Base-by-base conservation (phyloP, 2,797 vertebrate genomes). In the Thalassophryne amazonica region DNA sequence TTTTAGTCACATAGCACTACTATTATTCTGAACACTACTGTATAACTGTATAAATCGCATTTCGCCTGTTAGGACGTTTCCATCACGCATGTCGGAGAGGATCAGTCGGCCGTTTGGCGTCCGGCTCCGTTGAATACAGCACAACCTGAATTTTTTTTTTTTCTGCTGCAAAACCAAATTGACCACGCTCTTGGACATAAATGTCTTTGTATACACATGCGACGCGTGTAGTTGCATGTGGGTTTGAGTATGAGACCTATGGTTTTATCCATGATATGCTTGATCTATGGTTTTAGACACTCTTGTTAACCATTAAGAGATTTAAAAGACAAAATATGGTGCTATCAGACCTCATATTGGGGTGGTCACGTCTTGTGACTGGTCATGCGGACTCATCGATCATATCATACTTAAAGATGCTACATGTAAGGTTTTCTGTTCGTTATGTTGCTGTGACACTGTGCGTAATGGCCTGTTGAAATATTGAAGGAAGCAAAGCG, bases 321-420 rank as follows among this genome's bases (percentile, higher is more conserved):
- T 93, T 91, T 92, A 88, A 83, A 83, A 76, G 85, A 87, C 86
- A 90, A 90, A n/a, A 90, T 90, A 96, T 96, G 96, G 97, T 99
- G 96, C 96, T 98, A 99, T 94, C 92, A 80, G 95, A 93, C 93
- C 93, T 96, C 91, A 84, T 86, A 87, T 87, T 86, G 89, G 90
- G 91, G 94, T 93, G 93, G 94, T 97, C 95, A 94, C 89, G 91
- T 63, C 73, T 84, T 16, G 85, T 97, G 96, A 98, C 97, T 98
- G 96, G 96, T 98, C 97, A 96, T 98, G 96, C 94, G 92, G 95
- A 98, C 94, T 96, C 94, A 93, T 94, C 81, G 91, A 92, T 95
- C 96, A 96, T 97, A 98, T 98, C 95, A 93, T 92, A 95, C 85
- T 86, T 89, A 83, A 86, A 77, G 73, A 83, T 79, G 78, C 50